Base-by-base conservation (phyloP, 2,113 vertebrate species). In the Erinaceus europaeus region DNA sequence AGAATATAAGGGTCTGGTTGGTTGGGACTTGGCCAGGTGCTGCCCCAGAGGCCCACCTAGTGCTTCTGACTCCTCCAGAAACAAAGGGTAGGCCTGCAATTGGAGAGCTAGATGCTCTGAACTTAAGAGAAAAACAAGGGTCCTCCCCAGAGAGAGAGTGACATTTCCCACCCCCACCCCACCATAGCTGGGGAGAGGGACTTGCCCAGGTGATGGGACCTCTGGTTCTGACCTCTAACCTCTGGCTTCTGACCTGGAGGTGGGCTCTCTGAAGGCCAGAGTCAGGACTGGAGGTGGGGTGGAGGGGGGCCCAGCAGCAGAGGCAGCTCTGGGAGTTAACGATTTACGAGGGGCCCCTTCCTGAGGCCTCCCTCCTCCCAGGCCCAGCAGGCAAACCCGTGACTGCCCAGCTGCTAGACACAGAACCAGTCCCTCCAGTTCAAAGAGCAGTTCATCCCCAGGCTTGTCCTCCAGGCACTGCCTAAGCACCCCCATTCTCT, bases 371-470 rank as follows among this genome's bases (percentile, higher is more conserved):
- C 67, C 95, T 93, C 81, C 71, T 90, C 82, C 40, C 61, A 52
- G 69, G 87, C 86, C 90, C 72, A 75, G 87, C 86, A 27, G 74
- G 91, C 95, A 93, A n/a, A 90, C 93, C 71, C 90, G 91, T 96
- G 95, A 96, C 94, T 89, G 90, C 90, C 92, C 92, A 82, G 81
- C 21, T 6, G 93, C 69, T 59, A 92, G 89, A 95, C 91, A 88
- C 78, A 94, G 83, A 96, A 96, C 95, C 94, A 95, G 95, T 95
- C 95, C 88, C 94, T 9, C 95, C 95, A 96, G 95, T 96, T 96
- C 93, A 96, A 95, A 95, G 90, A 95, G 92, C 89, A 95, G 93
- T 84, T 90, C 84, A 64, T 91, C 84, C 59, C n/a, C 59, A 14
- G 8, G 86, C 68, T 90, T 81, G 89, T 86, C 93, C 90, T 50